Percentiles rank a stretch among this genome's conserved stretches.
These are phyloP conservation scores for Clamator glandarius DNA, from an alignment of 2,797 vertebrate species.

Conservation along the genomic window DNA sequence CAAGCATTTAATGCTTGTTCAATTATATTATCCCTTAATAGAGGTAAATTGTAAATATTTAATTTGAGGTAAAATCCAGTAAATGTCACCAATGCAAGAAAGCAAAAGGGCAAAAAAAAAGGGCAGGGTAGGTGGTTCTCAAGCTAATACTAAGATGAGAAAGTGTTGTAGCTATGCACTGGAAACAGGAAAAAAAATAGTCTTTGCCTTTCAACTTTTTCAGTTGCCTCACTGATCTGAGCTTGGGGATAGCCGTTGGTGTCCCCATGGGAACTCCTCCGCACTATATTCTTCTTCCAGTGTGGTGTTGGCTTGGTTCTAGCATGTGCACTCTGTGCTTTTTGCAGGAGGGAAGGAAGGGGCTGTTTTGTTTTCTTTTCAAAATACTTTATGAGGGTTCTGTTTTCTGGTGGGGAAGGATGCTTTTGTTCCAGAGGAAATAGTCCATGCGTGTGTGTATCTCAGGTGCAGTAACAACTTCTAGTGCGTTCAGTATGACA, in stretches of 20 bases:
- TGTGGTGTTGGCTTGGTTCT: neutral
- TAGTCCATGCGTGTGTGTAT: neutral
- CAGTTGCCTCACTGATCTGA: neutral
- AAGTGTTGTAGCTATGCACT: neutral
- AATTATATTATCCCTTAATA: too few relatives aligned
- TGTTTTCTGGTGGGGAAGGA: neutral
- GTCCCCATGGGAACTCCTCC: neutral
- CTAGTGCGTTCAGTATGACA: neutral
- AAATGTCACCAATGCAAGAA: too few relatives aligned
- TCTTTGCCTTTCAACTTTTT: neutral
- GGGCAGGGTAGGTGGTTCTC: neutral
- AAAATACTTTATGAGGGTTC: neutral
- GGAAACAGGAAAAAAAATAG: neutral
- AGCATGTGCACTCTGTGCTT: neutral
- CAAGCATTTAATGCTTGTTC: too few relatives aligned
- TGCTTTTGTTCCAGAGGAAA: neutral
- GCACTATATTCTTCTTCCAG: neutral
- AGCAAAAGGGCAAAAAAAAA: neutral
- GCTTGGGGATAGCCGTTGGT: too few relatives aligned
- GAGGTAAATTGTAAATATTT: too few relatives aligned
- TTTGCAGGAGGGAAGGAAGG: neutral
- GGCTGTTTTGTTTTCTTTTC: neutral
- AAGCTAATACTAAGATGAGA: neutral
- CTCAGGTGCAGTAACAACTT: neutral
- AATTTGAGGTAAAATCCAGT: too few relatives aligned